Evolutionary conservation across 2,113 vertebrate species (phyloP).

Genomic region (Poeciliopsis retropinna): DNA sequence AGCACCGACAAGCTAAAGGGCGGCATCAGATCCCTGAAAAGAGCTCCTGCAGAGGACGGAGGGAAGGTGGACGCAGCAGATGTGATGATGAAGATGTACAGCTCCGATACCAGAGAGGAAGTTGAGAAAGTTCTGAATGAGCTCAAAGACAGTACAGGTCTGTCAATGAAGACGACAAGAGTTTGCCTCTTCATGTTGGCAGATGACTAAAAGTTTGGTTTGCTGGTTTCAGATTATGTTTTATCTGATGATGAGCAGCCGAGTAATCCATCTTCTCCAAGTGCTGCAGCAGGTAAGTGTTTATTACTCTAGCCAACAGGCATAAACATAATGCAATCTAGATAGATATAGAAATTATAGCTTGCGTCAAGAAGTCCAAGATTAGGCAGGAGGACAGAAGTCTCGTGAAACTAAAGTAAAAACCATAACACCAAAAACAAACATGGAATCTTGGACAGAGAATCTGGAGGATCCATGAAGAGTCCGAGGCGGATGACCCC

Average conservation of each 20-base stretch:
- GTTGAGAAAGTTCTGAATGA: neutral
- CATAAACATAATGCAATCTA: too few relatives aligned
- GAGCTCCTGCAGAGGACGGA: neutral
- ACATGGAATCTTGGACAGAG: too few relatives aligned
- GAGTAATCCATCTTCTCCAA: neutral
- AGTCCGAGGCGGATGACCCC: too few relatives aligned
- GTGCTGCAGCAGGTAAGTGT: neutral
- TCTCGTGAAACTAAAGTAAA: too few relatives aligned
- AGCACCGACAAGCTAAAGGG: neutral
- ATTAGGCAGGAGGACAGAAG: too few relatives aligned
- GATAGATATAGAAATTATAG: too few relatives aligned
- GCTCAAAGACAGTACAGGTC: neutral
- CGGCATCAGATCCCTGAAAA: neutral
- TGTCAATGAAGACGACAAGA: neutral
- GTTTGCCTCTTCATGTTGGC: too few relatives aligned
- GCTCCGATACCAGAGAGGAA: neutral
- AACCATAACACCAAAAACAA: too few relatives aligned
- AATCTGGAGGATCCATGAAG: too few relatives aligned
- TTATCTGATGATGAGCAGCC: neutral
- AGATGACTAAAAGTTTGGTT: neutral
- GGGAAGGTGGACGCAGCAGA: neutral
- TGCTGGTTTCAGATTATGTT: neutral
- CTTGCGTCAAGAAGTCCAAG: too few relatives aligned
- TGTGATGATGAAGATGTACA: neutral
- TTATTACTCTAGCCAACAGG: neutral